A percentile compares a stretch with the other conserved stretches of the same genome.
Evolutionary conservation across 2,797 vertebrate species (phyloP).

Genomic region (Poecilia gillii): DNA sequence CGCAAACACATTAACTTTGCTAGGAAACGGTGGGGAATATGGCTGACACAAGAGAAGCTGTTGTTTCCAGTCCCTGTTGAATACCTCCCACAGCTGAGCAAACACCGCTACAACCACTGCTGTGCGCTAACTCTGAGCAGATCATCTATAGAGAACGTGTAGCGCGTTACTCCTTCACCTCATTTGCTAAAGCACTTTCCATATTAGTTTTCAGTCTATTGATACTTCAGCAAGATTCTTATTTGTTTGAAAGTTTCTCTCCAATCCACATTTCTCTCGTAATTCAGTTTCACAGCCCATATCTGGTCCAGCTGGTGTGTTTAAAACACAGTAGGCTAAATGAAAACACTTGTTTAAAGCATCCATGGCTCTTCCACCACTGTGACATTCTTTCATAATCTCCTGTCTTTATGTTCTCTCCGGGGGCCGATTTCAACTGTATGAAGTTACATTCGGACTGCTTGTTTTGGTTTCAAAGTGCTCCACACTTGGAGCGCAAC

Average conservation of each 20-base stretch:
- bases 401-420: constrained; percentile 22
- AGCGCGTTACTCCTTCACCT: constrained; percentile 43
- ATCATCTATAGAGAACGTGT: not conserved
- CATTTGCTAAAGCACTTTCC: constrained; percentile 71
- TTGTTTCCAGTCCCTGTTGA: constrained; percentile 57
- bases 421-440: constrained; percentile 34
- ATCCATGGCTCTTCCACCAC: not conserved
- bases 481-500: constrained; percentile 19
- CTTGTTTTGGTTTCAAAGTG: constrained; percentile 57
- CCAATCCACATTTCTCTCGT: constrained; percentile 13
- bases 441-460: constrained; percentile 36
- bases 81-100: constrained; percentile 68
- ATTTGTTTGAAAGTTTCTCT: constrained; percentile 43
- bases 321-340: constrained; percentile 16
- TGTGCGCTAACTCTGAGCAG: constrained; percentile 39
- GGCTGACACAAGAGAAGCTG: constrained; percentile 67
- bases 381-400: constrained; percentile 9
- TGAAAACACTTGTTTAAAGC: constrained; percentile 9
- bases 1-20: constrained; percentile 37
- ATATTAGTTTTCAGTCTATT: constrained; percentile 20
- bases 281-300: constrained; percentile 37
- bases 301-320: constrained; percentile 27
- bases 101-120: constrained; percentile 44
- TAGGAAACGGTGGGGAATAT: constrained; percentile 45
- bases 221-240: constrained; percentile 24